phyloP scores from a whole-genome alignment of 2,888 invertebrate species.

The Sphinx pinastri region DNA sequence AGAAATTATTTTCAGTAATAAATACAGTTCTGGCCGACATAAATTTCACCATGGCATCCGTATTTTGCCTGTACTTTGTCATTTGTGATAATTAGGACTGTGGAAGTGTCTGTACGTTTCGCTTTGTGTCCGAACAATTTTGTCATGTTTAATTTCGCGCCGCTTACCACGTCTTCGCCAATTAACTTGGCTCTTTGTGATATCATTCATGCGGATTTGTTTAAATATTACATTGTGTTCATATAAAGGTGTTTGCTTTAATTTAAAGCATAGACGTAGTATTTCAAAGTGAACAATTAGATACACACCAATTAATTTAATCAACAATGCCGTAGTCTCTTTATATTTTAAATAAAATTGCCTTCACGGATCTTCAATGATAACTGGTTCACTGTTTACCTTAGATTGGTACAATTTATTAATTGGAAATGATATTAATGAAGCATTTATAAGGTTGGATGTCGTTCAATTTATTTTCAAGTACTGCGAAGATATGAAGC shows the following conservation, averaged over 20 bases:
- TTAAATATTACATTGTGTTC: conserved; percentile 9
- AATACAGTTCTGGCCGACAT: conserved; percentile 47
- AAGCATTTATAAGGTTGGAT: no score
- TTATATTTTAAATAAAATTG: no score
- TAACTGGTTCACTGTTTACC: no score
- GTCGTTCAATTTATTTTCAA: not conserved
- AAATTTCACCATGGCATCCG: conserved; percentile 48
- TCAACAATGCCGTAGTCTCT: no score
- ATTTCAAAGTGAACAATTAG: no score
- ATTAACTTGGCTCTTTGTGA: conserved; percentile 33
- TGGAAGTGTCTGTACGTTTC: conserved; percentile 62
- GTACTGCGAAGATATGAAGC: not conserved
- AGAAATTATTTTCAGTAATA: conserved; percentile 39
- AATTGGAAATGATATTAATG: no score
- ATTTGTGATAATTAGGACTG: conserved; percentile 67
- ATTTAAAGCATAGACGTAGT: no score
- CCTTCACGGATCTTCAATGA: no score
- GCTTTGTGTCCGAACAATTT: conserved; percentile 69
- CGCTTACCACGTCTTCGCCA: conserved; percentile 52
- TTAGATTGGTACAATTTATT: no score
- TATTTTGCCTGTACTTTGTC: conserved; percentile 64
- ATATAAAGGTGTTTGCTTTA: no score
- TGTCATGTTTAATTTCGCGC: conserved; percentile 72
- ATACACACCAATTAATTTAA: no score
- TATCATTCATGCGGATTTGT: conserved; percentile 21